Evolutionary conservation across 2,113 vertebrate species (phyloP), one percentile per base, ranked within the genome.

Genomic region (Scopus umbretta): DNA sequence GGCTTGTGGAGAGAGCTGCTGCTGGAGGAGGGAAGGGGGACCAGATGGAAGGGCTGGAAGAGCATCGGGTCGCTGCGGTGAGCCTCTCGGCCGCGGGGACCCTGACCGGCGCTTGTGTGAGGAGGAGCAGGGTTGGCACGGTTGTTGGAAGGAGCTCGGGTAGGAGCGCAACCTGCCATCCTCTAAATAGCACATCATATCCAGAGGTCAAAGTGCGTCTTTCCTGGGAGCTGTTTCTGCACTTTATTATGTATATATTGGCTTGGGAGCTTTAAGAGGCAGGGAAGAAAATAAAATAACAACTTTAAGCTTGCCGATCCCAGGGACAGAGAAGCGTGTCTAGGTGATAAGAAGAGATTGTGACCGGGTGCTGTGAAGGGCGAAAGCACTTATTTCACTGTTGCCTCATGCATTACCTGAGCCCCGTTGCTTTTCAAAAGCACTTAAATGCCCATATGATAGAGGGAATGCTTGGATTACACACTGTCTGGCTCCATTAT

Each of bases 341-440:
- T 72, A 9, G 52, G 71, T 15, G 89, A 97, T 97, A 96, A 98
- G 96, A 80, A 79, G 94, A 93, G 94, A 97, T 95, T 94, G 97
- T 86, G 92, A 79, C 89, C 53, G 80, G 95, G 95, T 88, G 96
- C 97, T 97, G 95, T 97, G 97, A 98, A 98, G 97, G 96, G 93
- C 82, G 8, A 97, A 94, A 88, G 90, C 96, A 61, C 96, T 97
- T 97, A 97, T 96, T 98, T 96, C 89, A 66, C 95, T 86, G 90
- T 34, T 86, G 96, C 94, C 95, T 97, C 97, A 96, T 94, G 96
- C 86, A 22, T 96, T 96, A 93, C 97, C 95, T 74, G 92, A 97
- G 96, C 94, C 43, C 65, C 68, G 72, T 25, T 81, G 76, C 96
- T 97, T 97, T 98, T 97, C 94, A 97, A 95, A 97, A 92, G 96